These are phyloP conservation scores for Macroramphosus scolopax DNA, from an alignment of 2,797 vertebrate genomes.

Conservation along the genomic window DNA sequence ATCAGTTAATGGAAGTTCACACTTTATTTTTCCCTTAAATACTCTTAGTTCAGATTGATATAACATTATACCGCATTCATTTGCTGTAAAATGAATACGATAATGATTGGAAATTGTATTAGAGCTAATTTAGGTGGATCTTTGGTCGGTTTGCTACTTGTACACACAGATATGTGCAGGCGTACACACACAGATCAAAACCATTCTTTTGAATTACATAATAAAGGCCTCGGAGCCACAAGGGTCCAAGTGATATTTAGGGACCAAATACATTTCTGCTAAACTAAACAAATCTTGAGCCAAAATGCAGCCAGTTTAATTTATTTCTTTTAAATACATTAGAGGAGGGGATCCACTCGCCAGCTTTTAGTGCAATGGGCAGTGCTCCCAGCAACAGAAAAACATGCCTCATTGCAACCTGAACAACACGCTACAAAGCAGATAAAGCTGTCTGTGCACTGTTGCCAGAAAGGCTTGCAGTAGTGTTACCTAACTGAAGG, in stretches of 20 bases:
- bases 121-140: no score
- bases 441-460: slow-evolving; percentile 4
- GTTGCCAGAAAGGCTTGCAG: slow-evolving; percentile 9
- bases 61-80: no score
- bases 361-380: slow-evolving; percentile 37
- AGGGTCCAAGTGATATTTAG: slow-evolving; percentile 33
- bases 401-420: slow-evolving; percentile 31
- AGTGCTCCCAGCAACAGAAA: slow-evolving; percentile 26
- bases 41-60: no score
- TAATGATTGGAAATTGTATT: no score
- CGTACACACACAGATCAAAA: slow-evolving; percentile 12
- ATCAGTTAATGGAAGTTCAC: no score
- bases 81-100: no score
- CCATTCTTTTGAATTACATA: slow-evolving; percentile 23
- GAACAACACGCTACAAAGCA: slow-evolving; percentile 24
- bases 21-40: no score
- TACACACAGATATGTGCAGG: neutral
- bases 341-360: slow-evolving; percentile 15
- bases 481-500: slow-evolving; percentile 8
- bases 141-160: no score
- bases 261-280: slow-evolving; percentile 32
- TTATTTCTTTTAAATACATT: slow-evolving; percentile 20
- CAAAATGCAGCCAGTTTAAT: slow-evolving; percentile 32
- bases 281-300: slow-evolving; percentile 43
- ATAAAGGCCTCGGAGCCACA: slow-evolving; percentile 30